Conservation (phyloP, 1,140 invertebrate genomes). For the fruit fly (Drosophila melanogaster) region Release_6_plus_ISO1_MT NT_037436.4:19199501-19200000, state of each 20-base stretch:
- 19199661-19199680: constrained; percentile 36
- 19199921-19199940: constrained; percentile 7
- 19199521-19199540: constrained; percentile 13
- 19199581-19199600: constrained; percentile 13
- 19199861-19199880: constrained; percentile 81
- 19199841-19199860: constrained; percentile 84
- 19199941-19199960: constrained; percentile 20
- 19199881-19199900: constrained; percentile 29
- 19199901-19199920: constrained; percentile 14
- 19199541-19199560: constrained; percentile 1
- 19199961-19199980: constrained; percentile 60
- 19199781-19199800: constrained; percentile 55
- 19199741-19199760: constrained; percentile 75
- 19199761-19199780: constrained; percentile 79
- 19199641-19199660: constrained; percentile 39
- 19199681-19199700: constrained; percentile 65
- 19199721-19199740: constrained; percentile 32
- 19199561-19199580: background rate
- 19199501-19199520: constrained; percentile 6
- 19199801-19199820: constrained; percentile 64
- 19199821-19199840: constrained; percentile 67
- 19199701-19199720: constrained; percentile 58
- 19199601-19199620: background rate
- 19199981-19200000: constrained; percentile 50
- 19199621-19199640: constrained; percentile 33